A percentile compares a stretch with the other conserved stretches of the same genome.
These are phyloP conservation scores for Danionella cerebrum DNA, from an alignment of 2,113 vertebrate species.

Conservation along the genomic window DNA sequence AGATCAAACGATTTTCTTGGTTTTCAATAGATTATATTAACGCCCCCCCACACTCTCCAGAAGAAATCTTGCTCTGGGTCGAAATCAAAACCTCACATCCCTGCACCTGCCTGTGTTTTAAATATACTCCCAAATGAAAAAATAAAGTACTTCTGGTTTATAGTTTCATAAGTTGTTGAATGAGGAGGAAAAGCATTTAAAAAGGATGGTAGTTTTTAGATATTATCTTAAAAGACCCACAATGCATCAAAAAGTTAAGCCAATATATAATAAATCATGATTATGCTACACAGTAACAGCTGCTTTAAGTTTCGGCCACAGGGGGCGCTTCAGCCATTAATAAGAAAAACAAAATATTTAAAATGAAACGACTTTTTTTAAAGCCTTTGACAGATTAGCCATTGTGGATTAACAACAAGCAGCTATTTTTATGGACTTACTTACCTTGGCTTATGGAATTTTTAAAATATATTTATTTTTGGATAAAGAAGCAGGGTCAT, in stretches of 20 bases:
- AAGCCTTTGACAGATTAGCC: background rate
- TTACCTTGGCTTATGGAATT: background rate
- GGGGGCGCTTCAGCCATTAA: background rate
- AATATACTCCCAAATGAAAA: conserved; percentile 41
- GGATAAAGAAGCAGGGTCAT: too few relatives aligned
- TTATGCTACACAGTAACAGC: conserved; percentile 30
- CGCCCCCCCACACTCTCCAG: too few relatives aligned
- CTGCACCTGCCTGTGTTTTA: too few relatives aligned
- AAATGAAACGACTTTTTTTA: background rate
- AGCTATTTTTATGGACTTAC: background rate
- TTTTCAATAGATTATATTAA: too few relatives aligned
- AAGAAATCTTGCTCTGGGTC: too few relatives aligned
- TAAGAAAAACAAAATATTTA: background rate
- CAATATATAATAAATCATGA: conserved; percentile 39
- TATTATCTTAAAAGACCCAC: conserved; percentile 47
- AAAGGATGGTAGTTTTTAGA: conserved; percentile 30
- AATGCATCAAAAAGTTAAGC: conserved; percentile 41
- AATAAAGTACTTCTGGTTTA: conserved; percentile 43
- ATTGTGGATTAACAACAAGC: background rate
- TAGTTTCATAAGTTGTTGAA: conserved; percentile 45
- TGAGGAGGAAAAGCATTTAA: conserved; percentile 33
- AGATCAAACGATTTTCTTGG: too few relatives aligned
- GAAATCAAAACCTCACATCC: too few relatives aligned
- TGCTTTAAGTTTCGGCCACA: conserved; percentile 16
- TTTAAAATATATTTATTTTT: too few relatives aligned